Evolutionary conservation across 2,113 vertebrate genomes (phyloP), one percentile per base, ranked within the genome.

Genomic region (Turdus rufiventris): DNA sequence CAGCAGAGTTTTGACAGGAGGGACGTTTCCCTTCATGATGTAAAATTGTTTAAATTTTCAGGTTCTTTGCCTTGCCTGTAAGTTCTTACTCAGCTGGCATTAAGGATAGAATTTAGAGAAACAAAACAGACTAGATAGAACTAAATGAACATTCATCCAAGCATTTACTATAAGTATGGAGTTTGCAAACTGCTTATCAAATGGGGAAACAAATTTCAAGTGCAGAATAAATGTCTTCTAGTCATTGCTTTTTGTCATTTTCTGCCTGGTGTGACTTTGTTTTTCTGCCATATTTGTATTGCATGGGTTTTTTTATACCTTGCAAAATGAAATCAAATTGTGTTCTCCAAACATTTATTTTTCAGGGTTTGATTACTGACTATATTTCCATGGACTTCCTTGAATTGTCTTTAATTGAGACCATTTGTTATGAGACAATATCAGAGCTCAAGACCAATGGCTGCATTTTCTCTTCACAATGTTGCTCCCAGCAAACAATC

Each of bases 331-430:
- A 95, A 56, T 54, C 17, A 75, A 66, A 79, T 56, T 62, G 12
- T 91, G 34, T 94, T 94, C 56, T 80, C 50, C 78, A 88, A 94
- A 20, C 42, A 62, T 79, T 94, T 85, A 34, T 68, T 88, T 83
- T 78, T 83, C 60, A 26, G 31, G 13, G 58, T 93, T 95, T 94
- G 89, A 88, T 94, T 94, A 93, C n/a, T 84, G 51, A 86, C 72
- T 91, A 6, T 57, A 94, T 95, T 95, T 94, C 91, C 88, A 92
- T 86, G 74, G 88, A 67, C 61, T 93, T 93, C 53, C 74, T 47
- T 87, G 68, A 77, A 94, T 84, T 91, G 80, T 79, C 57, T 93
- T 92, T 94, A 94, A 93, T 77, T 91, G 71, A 94, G 85, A 93
- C 38, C 71, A 77, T 91, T 95, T 96, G 67, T 96, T 95, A 83